Conservation (phyloP, 2,113 vertebrate species). For the Tenebrosternarchus preto region DNA sequence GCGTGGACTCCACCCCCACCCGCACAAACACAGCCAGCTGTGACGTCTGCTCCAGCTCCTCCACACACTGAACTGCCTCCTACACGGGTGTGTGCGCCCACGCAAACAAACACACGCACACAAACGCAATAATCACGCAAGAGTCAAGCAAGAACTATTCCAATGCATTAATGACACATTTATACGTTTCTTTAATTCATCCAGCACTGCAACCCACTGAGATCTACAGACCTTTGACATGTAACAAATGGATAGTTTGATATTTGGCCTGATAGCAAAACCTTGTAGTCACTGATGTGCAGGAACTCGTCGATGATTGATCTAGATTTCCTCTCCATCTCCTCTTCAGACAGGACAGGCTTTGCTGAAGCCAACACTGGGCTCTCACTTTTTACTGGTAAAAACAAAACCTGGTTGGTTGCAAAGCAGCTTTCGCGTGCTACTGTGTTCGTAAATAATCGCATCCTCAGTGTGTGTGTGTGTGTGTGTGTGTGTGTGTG, state of each 20-base stretch:
- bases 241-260: too few species aligned
- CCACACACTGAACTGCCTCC: slow-evolving; percentile 94
- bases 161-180: background rate
- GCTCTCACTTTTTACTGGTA: slow-evolving; percentile 81
- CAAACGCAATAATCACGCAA: background rate
- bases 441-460: too few species aligned
- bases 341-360: slow-evolving; percentile 81
- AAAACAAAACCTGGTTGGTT: background rate
- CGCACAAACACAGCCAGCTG: slow-evolving; percentile 86
- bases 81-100: slow-evolving; percentile 78
- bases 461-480: too few species aligned
- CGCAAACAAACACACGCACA: background rate
- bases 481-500: too few species aligned
- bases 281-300: slow-evolving; percentile 97
- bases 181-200: background rate
- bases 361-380: slow-evolving; percentile 70
- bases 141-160: background rate
- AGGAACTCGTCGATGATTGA: slow-evolving; percentile 97
- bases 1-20: slow-evolving; percentile 90
- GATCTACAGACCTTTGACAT: background rate
- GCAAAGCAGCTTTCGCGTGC: too few species aligned
- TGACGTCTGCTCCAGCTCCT: slow-evolving; percentile 81
- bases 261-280: slow-evolving; percentile 55
- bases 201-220: background rate
- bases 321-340: slow-evolving; percentile 89